Evolutionary conservation across 2,888 invertebrate genomes (phyloP).

Genomic region (Calameuta filiformis): DNA sequence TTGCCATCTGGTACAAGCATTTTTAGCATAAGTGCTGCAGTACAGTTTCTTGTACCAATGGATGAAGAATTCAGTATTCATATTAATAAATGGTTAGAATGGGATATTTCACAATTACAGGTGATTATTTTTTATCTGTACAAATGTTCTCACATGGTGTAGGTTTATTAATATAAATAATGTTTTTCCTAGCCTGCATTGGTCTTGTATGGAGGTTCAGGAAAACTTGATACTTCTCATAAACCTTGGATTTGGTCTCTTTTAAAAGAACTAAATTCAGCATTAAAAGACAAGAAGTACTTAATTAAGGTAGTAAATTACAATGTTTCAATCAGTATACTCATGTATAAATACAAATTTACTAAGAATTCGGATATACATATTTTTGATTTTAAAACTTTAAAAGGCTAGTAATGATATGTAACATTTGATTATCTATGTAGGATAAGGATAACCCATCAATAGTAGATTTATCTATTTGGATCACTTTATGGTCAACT

Average conservation of each 20-base stretch:
- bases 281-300: constrained; percentile 69
- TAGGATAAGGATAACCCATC: constrained; percentile 70
- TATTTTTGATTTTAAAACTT: not conserved
- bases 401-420: not conserved
- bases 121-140: constrained; percentile 43
- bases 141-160: not conserved
- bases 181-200: constrained; percentile 66
- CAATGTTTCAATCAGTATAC: constrained; percentile 20
- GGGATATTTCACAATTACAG: constrained; percentile 64
- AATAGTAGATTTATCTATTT: constrained; percentile 78
- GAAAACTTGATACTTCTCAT: constrained; percentile 69
- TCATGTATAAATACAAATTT: constrained; percentile 9
- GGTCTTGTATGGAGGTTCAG: constrained; percentile 69
- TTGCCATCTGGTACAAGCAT: constrained; percentile 72
- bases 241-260: constrained; percentile 70
- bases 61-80: constrained; percentile 51
- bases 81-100: constrained; percentile 64
- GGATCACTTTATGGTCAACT: constrained; percentile 79
- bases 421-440: constrained; percentile 42
- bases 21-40: constrained; percentile 80
- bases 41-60: constrained; percentile 73
- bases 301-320: constrained; percentile 69
- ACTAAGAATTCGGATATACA: not conserved
- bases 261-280: constrained; percentile 71
- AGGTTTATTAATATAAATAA: not conserved